Percentiles rank a stretch among this genome's conserved stretches.
Conservation (phyloP, 2,888 invertebrate genomes). For the Acheta domesticus region DNA sequence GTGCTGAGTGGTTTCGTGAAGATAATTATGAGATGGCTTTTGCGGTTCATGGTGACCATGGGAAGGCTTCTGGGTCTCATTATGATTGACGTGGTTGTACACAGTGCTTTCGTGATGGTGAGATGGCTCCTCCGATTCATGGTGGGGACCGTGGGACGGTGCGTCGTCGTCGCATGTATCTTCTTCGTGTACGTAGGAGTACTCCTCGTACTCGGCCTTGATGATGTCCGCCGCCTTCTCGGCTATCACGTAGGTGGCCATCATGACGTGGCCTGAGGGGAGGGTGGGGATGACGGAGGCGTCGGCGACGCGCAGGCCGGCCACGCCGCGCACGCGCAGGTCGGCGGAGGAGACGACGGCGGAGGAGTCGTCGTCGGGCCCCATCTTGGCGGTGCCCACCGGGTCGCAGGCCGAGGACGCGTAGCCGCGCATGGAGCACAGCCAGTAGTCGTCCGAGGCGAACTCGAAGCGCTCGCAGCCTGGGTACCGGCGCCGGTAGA, state of each 20-base stretch:
- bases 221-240: constrained; percentile 39
- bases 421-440: constrained; percentile 62
- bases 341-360: constrained; percentile 34
- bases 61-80: no score
- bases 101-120: no score
- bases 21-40: no score
- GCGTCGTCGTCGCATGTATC: no score
- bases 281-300: constrained; percentile 46
- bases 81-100: no score
- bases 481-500: constrained; percentile 41
- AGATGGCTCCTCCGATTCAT: no score
- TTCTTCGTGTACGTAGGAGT: no score
- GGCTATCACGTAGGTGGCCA: constrained; percentile 45
- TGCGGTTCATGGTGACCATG: no score
- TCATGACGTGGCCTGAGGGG: constrained; percentile 45
- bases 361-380: constrained; percentile 37
- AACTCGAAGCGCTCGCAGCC: constrained; percentile 57
- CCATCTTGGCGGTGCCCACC: constrained; percentile 32
- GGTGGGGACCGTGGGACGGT: no score
- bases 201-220: neutral
- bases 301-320: constrained; percentile 45
- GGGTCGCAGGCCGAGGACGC: constrained; percentile 66
- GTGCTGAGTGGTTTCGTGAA: no score
- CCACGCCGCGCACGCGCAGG: constrained; percentile 41
- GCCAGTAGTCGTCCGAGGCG: constrained; percentile 64